Evolutionary conservation across 1,140 invertebrate species (phyloP).

Genomic region (Melipona quadrifasciata): DNA sequence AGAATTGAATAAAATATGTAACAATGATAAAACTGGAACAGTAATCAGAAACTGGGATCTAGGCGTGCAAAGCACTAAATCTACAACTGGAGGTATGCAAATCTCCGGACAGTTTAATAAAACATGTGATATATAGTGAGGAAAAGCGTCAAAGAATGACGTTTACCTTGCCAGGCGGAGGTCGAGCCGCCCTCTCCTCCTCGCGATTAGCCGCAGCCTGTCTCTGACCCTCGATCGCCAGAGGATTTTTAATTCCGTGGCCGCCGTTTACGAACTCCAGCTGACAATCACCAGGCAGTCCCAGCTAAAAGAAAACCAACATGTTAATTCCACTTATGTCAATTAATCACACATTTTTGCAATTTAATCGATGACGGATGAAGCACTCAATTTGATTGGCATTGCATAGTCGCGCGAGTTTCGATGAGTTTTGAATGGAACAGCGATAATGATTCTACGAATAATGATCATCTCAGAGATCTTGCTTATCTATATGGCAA

Average conservation of each 20-base stretch:
- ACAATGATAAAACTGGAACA: constrained; percentile 21
- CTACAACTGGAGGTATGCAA: not conserved
- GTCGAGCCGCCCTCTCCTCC: constrained; percentile 76
- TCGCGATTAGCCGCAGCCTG: constrained; percentile 75
- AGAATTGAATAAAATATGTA: not conserved
- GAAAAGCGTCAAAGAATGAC: constrained; percentile 38
- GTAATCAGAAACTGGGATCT: constrained; percentile 25
- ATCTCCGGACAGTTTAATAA: constrained; percentile 5
- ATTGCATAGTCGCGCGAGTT: constrained; percentile 72
- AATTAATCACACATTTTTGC: not conserved
- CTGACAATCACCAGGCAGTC: constrained; percentile 91
- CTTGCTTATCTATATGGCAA: constrained; percentile 9
- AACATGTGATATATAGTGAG: not conserved
- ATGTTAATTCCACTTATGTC: not conserved
- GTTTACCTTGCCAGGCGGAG: constrained; percentile 76
- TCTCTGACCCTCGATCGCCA: constrained; percentile 87
- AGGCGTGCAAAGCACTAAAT: not conserved
- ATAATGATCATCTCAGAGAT: not conserved
- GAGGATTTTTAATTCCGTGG: constrained; percentile 99
- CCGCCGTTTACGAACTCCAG: constrained; percentile 99
- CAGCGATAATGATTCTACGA: not conserved
- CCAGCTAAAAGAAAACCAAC: constrained; percentile 86
- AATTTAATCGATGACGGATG: constrained; percentile 67
- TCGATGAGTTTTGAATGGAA: not conserved
- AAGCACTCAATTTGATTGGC: constrained; percentile 87